Evolutionary conservation across 2,888 invertebrate genomes (phyloP), one percentile per base, ranked within the genome.

Genomic region (Campoletis raptor): DNA sequence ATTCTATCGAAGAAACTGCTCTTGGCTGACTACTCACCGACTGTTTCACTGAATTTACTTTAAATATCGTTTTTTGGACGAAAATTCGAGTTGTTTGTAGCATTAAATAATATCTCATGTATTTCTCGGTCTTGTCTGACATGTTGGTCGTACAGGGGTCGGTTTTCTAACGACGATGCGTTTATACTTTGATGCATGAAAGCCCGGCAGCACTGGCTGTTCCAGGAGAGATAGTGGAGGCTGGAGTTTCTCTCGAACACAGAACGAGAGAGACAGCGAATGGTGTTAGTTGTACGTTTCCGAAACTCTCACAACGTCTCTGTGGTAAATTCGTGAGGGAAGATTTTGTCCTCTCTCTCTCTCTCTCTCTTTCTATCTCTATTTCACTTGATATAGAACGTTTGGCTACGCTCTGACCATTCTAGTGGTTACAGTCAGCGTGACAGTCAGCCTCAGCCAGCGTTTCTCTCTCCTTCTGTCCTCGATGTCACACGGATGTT

Each of bases 391-490:
- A 18, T 70, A 21, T 15, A 74, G 69, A 74, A 66, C 61, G 67
- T 36, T 54, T 70, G 40, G 64, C 66, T 52, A 74, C 70, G 52
- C 70, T 84, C 64, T 61, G 54, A 64, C 85, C 64, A 76, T 85
- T 80, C 79, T 52, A 79, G 85, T 85, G 85, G 85, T 85, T 83
- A 85, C 79, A 76, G 85, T 74, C 82, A 70, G 67, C 45, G 70
- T 72, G n/a, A 74, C 64, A 83, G 82, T 85, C 85, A 83, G 82
- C 70, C 85, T 85, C 85, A 76, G 78, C 77, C 66, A 77, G 72
- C 37, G 73, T 57, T 67, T 66, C 64, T 72, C 72, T 77, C 40
- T n/a, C 52, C 61, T 45, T 77, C 70, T 48, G 12, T 52, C 54
- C 21, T 21, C 81, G 36, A 18, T 78, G 67, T 73, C 81, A 77